Percentiles rank a stretch among this genome's conserved stretches.
phyloP scores from a whole-genome alignment of 2,888 invertebrate genomes.

The Andrena trimmerana region DNA sequence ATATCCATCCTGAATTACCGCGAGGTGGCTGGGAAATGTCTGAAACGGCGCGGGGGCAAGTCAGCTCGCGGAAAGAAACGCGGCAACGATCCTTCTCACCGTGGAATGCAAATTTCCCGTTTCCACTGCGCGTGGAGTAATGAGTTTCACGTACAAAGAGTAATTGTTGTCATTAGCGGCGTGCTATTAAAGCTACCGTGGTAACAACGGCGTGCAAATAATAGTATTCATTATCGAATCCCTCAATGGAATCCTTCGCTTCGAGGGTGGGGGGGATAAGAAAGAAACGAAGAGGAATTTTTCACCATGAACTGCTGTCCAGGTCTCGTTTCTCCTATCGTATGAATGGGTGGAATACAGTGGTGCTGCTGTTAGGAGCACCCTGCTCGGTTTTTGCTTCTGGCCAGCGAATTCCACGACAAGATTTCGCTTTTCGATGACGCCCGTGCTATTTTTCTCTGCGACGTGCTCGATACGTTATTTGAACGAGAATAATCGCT shows the following conservation, averaged over 20 bases:
- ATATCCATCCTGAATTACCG: neutral
- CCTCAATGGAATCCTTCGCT: conserved; percentile 5
- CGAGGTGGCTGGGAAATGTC: neutral
- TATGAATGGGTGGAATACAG: neutral
- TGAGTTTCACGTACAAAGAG: conserved; percentile 19
- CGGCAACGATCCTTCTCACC: neutral
- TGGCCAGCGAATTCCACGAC: neutral
- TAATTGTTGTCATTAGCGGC: conserved; percentile 30
- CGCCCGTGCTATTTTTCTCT: neutral
- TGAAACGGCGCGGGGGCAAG: neutral
- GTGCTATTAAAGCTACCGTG: neutral
- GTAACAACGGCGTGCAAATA: conserved; percentile 15
- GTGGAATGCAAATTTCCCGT: conserved; percentile 30
- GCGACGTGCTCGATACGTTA: neutral
- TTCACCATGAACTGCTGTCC: neutral
- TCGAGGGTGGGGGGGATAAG: neutral
- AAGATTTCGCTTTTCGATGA: neutral
- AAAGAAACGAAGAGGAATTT: neutral
- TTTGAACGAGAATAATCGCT: neutral
- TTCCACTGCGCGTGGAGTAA: conserved; percentile 13
- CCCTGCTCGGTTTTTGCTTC: neutral
- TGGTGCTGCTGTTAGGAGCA: neutral
- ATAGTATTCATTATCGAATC: conserved; percentile 32
- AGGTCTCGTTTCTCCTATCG: neutral
- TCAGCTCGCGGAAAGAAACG: conserved; percentile 6